phyloP scores from a whole-genome alignment of 1,140 invertebrate genomes.

The Arion vulgaris region DNA sequence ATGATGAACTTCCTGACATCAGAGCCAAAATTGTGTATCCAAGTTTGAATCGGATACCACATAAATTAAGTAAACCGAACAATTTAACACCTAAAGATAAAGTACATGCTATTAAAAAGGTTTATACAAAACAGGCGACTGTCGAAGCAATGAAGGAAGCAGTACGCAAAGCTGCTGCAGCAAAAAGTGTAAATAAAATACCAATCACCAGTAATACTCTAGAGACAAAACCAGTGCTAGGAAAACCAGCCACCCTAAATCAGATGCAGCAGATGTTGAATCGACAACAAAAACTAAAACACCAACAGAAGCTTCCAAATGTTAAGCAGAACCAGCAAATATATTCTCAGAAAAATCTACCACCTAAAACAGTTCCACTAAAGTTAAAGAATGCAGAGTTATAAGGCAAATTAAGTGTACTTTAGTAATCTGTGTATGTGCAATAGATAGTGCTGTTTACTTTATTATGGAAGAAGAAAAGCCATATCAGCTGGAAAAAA shows the following conservation, averaged over 20 bases:
- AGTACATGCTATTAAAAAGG: conserved; percentile 6
- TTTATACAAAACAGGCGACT: conserved; percentile 2
- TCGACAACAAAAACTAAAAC: conserved; percentile 34
- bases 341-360: neutral
- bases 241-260: neutral
- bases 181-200: conserved; percentile 11
- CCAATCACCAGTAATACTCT: neutral
- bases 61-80: neutral
- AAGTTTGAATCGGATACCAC: conserved; percentile 3
- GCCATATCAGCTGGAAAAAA: too few relatives aligned
- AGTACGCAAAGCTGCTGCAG: conserved; percentile 8
- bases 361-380: neutral
- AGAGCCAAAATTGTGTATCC: conserved; percentile 13
- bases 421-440: too few relatives aligned
- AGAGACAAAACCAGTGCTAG: neutral
- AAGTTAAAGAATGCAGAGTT: neutral
- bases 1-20: conserved; percentile 8
- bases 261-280: neutral
- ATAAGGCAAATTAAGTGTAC: neutral
- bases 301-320: neutral
- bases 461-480: too few relatives aligned
- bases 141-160: conserved; percentile 21
- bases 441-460: too few relatives aligned
- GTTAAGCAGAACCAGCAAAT: neutral
- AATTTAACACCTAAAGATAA: neutral